phyloP scores from a whole-genome alignment of 2,797 vertebrate species.

The Fundulus diaphanus region DNA sequence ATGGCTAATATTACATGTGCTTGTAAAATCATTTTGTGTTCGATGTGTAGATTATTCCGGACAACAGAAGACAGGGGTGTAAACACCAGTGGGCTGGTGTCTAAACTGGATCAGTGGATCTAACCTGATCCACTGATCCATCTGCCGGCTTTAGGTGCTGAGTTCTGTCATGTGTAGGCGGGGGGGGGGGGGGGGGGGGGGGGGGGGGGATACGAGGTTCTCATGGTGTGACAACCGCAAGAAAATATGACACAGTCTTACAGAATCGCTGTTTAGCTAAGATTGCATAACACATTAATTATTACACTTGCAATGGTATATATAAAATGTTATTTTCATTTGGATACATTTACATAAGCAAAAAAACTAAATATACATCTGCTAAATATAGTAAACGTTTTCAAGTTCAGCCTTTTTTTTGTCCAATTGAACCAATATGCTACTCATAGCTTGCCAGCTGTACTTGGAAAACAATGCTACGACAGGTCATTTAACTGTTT shows the following conservation, averaged over 20 bases:
- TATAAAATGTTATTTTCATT: background rate
- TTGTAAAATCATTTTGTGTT: background rate
- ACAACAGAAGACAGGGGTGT: background rate
- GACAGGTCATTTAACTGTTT: background rate
- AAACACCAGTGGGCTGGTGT: background rate
- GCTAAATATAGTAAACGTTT: no score
- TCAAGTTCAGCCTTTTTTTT: background rate
- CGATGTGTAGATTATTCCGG: background rate
- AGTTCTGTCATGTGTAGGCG: background rate
- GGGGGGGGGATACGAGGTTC: background rate
- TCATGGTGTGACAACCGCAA: background rate
- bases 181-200: no score
- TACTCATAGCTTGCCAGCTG: background rate
- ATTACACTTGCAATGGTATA: background rate
- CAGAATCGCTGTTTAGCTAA: background rate
- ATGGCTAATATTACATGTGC: background rate
- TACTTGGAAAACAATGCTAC: background rate
- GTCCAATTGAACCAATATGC: no score
- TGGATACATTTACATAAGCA: background rate
- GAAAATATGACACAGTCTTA: background rate
- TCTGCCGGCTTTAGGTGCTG: background rate
- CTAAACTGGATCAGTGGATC: background rate
- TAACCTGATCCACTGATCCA: background rate
- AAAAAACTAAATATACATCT: background rate
- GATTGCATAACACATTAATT: background rate